Percentiles rank a stretch among this genome's conserved stretches.
Conservation (phyloP, 2,797 vertebrate species). For the Monodelphis domestica region DNA sequence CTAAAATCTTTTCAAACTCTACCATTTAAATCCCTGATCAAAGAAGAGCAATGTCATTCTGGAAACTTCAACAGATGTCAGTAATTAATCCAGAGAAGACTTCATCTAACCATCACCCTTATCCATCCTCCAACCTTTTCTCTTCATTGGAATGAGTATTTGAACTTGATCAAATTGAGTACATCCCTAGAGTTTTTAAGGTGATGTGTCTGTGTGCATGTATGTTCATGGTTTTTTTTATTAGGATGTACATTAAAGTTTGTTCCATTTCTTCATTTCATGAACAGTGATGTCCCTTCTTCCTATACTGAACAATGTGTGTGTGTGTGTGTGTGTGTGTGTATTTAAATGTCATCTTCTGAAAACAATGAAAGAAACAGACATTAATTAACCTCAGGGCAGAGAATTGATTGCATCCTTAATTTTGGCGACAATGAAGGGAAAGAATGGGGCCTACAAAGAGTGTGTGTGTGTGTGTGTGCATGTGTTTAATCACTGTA, state of each 20-base stretch:
- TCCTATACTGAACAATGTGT: neutral
- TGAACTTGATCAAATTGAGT: neutral
- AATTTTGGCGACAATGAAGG: neutral
- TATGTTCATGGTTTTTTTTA: neutral
- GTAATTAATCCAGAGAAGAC: neutral
- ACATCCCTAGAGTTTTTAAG: neutral
- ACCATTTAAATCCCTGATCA: neutral
- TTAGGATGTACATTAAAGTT: neutral
- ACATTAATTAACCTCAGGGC: neutral
- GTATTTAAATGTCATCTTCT: neutral
- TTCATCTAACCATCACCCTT: neutral
- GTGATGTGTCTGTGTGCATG: neutral
- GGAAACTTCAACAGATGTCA: neutral
- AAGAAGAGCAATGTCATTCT: neutral
- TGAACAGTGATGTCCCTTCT: neutral
- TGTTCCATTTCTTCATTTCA: slow-evolving; percentile 9
- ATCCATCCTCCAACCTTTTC: too few species aligned
- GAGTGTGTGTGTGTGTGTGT: neutral
- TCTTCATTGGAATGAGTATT: neutral
- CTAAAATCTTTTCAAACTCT: neutral
- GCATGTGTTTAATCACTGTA: neutral
- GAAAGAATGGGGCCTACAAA: neutral
- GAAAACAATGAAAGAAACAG: neutral
- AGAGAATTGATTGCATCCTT: neutral
- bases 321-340: neutral